Evolutionary conservation across 2,888 invertebrate species (phyloP).

Genomic region (Deilephila elpenor): DNA sequence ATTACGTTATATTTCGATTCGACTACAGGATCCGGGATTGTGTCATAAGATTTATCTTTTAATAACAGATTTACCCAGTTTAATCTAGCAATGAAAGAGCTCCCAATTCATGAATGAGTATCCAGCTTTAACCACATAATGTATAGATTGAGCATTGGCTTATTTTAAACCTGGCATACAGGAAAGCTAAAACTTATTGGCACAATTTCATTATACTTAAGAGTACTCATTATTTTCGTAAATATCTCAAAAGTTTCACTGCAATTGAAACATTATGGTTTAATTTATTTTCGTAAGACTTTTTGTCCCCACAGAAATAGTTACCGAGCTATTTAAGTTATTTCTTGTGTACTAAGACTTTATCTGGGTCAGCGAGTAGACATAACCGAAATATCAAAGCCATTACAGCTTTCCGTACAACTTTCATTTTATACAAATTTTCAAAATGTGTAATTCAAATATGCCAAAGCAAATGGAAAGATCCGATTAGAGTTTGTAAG

Average conservation of each 20-base stretch:
- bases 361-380: background rate
- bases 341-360: background rate
- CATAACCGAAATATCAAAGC: background rate
- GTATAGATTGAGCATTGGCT: too few relatives aligned
- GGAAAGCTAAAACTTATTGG: too few relatives aligned
- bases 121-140: too few relatives aligned
- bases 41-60: too few relatives aligned
- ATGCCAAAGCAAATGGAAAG: slow-evolving; percentile 3
- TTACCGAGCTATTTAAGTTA: background rate
- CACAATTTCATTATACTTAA: background rate
- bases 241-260: too few relatives aligned
- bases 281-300: background rate
- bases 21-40: too few relatives aligned
- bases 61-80: too few relatives aligned
- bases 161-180: too few relatives aligned
- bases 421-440: background rate
- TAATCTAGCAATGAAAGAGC: too few relatives aligned
- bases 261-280: background rate
- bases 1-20: too few relatives aligned
- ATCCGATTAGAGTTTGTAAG: background rate
- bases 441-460: background rate
- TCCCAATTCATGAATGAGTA: too few relatives aligned
- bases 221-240: background rate
- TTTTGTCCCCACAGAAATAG: background rate
- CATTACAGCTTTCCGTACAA: background rate